phyloP scores from a whole-genome alignment of 2,888 invertebrate species.

The Scaptomyza reducta region DNA sequence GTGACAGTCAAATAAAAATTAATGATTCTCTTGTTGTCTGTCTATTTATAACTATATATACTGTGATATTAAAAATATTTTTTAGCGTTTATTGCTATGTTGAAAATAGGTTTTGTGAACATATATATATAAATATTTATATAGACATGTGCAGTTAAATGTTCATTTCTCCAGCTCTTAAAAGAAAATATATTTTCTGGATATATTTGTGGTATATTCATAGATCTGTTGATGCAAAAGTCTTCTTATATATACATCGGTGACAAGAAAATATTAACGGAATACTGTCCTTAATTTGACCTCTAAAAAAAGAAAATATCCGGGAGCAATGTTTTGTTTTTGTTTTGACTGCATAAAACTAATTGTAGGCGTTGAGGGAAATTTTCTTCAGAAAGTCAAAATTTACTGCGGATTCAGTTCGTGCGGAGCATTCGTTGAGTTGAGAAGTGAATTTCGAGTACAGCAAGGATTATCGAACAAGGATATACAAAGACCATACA shows the following conservation, averaged over 20 bases:
- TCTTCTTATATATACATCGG: slow-evolving; percentile 22
- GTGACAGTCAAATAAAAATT: slow-evolving; percentile 42
- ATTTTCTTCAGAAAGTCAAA: slow-evolving; percentile 63
- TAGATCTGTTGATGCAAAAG: not conserved
- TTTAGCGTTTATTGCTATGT: slow-evolving; percentile 14
- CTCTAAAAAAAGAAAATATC: slow-evolving; percentile 59
- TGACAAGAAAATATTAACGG: slow-evolving; percentile 2
- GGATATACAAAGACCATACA: slow-evolving; percentile 37
- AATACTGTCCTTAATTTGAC: slow-evolving; percentile 72
- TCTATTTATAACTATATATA: slow-evolving; percentile 21
- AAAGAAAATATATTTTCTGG: slow-evolving; percentile 29
- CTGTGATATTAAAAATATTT: slow-evolving; percentile 18
- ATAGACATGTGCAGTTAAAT: slow-evolving; percentile 43
- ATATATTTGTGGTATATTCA: slow-evolving; percentile 16
- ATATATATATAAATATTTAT: slow-evolving; percentile 18
- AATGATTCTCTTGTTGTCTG: slow-evolving; percentile 44
- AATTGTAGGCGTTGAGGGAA: slow-evolving; percentile 73
- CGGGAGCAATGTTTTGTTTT: slow-evolving; percentile 44
- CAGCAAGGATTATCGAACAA: slow-evolving; percentile 44
- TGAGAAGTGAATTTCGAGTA: slow-evolving; percentile 57
- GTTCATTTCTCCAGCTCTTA: slow-evolving; percentile 28
- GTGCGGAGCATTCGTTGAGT: slow-evolving; percentile 61
- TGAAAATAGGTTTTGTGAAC: slow-evolving; percentile 26
- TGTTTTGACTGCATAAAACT: slow-evolving; percentile 52
- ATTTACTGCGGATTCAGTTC: slow-evolving; percentile 61